A percentile compares a stretch with the other conserved stretches of the same genome.
Evolutionary conservation across 2,113 vertebrate species (phyloP).

Genomic region (Tetrao urogallus): DNA sequence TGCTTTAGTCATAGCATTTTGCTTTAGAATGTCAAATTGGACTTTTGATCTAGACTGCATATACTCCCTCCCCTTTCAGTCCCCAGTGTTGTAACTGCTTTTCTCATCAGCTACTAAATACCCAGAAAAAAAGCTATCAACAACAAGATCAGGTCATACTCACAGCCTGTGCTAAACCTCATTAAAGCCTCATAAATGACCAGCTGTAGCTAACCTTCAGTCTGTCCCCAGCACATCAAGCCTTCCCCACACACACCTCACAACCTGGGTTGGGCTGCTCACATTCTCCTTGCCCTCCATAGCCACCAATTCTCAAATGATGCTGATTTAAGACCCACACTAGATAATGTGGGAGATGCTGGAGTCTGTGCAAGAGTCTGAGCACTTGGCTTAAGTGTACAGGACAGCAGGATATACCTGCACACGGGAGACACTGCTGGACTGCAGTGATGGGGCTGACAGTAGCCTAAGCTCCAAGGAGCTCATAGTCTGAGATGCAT

Average conservation of each 20-base stretch:
- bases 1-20: not conserved
- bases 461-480: not conserved
- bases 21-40: not conserved
- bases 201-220: not conserved
- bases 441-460: accelerated
- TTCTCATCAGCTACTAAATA: not conserved
- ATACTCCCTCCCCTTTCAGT: not conserved
- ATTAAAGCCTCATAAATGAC: not conserved
- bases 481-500: not conserved
- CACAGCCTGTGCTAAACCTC: not conserved
- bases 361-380: accelerated
- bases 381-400: accelerated
- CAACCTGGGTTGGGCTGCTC: not conserved
- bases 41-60: not conserved
- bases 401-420: accelerated
- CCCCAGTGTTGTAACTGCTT: not conserved
- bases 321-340: not conserved
- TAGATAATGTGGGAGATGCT: accelerated
- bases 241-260: not conserved
- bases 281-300: not conserved
- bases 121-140: not conserved
- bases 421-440: accelerated
- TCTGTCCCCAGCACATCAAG: not conserved
- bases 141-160: not conserved
- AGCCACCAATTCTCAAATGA: too few relatives aligned